phyloP scores from a whole-genome alignment of 2,888 invertebrate genomes.

The Drosophila pegasa region DNA sequence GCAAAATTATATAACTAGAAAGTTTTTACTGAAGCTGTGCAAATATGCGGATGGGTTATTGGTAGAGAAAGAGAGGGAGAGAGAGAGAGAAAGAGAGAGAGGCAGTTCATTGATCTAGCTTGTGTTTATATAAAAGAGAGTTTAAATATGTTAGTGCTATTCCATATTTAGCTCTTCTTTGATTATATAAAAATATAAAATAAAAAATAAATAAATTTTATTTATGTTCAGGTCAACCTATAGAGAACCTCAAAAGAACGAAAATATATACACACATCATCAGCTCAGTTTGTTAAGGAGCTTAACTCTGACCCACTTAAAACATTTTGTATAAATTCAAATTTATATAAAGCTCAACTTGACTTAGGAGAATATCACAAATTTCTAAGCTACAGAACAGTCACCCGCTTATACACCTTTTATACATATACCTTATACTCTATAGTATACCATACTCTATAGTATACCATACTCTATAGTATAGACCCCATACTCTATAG shows the following conservation, averaged over 20 bases:
- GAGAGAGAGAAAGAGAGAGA: neutral
- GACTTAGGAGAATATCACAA: neutral
- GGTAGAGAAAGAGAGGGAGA: neutral
- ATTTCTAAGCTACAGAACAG: neutral
- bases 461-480: no score
- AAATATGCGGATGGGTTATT: constrained; percentile 6
- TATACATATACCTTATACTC: no score
- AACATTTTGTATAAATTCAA: neutral
- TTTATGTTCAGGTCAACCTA: neutral
- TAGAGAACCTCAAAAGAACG: neutral
- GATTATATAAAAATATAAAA: neutral
- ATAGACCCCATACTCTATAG: neutral
- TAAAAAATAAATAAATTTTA: no score
- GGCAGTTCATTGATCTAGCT: constrained; percentile 31
- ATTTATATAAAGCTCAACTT: neutral
- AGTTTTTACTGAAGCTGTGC: constrained; percentile 13
- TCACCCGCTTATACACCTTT: no score
- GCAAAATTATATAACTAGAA: constrained; percentile 38
- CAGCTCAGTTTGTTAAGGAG: no score
- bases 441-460: no score
- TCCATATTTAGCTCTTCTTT: neutral
- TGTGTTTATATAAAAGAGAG: neutral
- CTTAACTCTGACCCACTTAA: neutral
- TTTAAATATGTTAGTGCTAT: neutral
- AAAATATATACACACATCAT: neutral